phyloP scores from a whole-genome alignment of 2,797 vertebrate genomes.

The Vultur gryphus region DNA sequence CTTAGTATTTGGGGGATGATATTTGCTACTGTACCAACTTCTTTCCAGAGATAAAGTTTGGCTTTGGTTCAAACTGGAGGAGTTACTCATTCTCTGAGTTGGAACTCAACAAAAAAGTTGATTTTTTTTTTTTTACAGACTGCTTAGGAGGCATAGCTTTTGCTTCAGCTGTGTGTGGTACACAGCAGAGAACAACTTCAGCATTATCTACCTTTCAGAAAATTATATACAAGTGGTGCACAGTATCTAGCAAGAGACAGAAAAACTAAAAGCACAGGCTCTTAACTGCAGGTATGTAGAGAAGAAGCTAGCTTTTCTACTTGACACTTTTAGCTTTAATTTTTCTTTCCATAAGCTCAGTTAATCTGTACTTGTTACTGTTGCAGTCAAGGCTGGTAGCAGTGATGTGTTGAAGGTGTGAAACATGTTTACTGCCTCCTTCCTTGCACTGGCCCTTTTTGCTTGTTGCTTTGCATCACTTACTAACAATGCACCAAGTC shows the following conservation, averaged over 20 bases:
- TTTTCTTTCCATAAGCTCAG: not conserved
- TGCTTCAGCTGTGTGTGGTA: not conserved
- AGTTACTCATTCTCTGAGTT: not conserved
- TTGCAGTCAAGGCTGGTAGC: not conserved
- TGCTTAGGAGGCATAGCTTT: not conserved
- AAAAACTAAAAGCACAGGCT: not conserved
- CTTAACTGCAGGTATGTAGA: not conserved
- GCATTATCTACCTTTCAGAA: not conserved
- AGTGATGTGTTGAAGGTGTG: not conserved
- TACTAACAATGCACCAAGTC: conserved; percentile 36
- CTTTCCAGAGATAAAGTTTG: not conserved
- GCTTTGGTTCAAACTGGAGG: not conserved
- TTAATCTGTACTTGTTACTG: not conserved
- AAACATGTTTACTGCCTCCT: not conserved
- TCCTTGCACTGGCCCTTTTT: not conserved
- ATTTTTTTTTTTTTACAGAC: not conserved
- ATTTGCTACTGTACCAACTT: not conserved
- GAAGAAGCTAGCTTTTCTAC: not conserved
- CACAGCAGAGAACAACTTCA: not conserved
- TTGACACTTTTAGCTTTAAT: not conserved
- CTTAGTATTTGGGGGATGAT: not conserved
- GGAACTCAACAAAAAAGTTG: not conserved
- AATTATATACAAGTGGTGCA: not conserved
- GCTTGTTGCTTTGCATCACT: conserved; percentile 47
- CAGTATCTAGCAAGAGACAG: not conserved